A percentile compares a stretch with the other conserved stretches of the same genome.
Evolutionary conservation across 1,140 invertebrate genomes (phyloP).

Genomic region (Gryllus bimaculatus): DNA sequence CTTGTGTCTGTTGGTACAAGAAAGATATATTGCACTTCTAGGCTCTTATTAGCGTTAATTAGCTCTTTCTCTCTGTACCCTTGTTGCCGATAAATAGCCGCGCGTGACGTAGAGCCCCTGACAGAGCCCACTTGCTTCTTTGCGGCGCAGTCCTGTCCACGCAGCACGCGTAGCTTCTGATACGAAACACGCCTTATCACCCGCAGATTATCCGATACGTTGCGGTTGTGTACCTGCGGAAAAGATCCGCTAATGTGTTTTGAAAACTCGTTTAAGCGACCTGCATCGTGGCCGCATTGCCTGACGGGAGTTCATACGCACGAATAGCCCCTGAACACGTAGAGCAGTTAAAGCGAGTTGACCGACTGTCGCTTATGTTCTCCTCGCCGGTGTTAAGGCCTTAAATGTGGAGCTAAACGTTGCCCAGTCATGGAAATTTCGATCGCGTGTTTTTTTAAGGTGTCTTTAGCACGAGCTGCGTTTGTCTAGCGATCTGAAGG

Average conservation of each 20-base stretch:
- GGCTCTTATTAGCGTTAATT: too few species aligned
- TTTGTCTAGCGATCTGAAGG: too few species aligned
- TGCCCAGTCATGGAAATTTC: too few species aligned
- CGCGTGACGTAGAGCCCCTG: too few species aligned
- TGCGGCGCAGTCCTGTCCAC: background rate
- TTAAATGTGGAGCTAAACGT: too few species aligned
- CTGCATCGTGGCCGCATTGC: background rate
- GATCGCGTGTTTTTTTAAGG: too few species aligned
- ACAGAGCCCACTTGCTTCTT: background rate
- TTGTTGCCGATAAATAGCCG: too few species aligned
- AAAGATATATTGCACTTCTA: too few species aligned
- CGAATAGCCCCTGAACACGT: background rate
- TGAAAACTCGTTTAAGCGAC: background rate
- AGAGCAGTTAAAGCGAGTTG: background rate
- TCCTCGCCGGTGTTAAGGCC: too few species aligned
- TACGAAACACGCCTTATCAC: background rate
- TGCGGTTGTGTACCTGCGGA: background rate
- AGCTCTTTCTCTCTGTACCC: background rate
- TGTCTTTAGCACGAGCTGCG: too few species aligned
- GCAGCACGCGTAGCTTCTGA: background rate
- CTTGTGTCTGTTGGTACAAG: background rate
- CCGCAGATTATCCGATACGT: background rate
- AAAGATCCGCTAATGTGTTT: constrained; percentile 1
- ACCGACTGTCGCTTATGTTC: background rate
- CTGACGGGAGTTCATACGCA: background rate